phyloP scores from a whole-genome alignment of 2,113 vertebrate species.

The Pangasianodon gigas region DNA sequence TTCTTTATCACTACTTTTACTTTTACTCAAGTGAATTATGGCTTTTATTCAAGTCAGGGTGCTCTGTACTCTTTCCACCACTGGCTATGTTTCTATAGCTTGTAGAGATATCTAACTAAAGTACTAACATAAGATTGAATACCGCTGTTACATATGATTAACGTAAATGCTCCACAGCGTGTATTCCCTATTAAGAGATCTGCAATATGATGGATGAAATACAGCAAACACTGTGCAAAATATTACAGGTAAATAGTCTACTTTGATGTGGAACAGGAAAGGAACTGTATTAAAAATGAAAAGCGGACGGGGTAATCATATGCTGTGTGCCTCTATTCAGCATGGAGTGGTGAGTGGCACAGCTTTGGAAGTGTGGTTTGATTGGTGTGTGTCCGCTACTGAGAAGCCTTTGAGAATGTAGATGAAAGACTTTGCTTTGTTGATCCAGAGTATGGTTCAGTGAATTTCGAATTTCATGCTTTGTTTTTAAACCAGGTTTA shows the following conservation, averaged over 20 bases:
- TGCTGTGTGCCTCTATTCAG: conserved; percentile 10
- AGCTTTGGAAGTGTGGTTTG: conserved; percentile 16
- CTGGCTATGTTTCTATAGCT: too few relatives aligned
- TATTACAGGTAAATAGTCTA: background rate
- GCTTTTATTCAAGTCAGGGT: background rate
- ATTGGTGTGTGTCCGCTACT: conserved; percentile 47
- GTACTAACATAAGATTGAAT: background rate
- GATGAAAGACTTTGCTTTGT: conserved; percentile 49
- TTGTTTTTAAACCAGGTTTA: background rate
- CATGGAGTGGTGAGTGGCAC: background rate
- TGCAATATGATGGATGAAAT: background rate
- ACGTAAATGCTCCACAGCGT: background rate
- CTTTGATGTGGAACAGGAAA: conserved; percentile 28
- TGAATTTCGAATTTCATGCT: background rate
- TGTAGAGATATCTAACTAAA: background rate
- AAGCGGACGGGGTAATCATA: conserved; percentile 12
- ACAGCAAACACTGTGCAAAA: background rate
- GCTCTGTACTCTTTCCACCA: too few relatives aligned
- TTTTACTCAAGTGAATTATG: too few relatives aligned
- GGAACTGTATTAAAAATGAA: conserved; percentile 20
- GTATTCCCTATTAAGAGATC: background rate
- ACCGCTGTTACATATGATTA: background rate
- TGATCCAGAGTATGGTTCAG: conserved; percentile 32
- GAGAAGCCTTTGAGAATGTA: conserved; percentile 42
- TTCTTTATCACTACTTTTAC: too few relatives aligned